A percentile compares a stretch with the other conserved stretches of the same genome.
Evolutionary conservation across 2,797 vertebrate genomes (phyloP).

Genomic region (Arctocebus calabarensis): DNA sequence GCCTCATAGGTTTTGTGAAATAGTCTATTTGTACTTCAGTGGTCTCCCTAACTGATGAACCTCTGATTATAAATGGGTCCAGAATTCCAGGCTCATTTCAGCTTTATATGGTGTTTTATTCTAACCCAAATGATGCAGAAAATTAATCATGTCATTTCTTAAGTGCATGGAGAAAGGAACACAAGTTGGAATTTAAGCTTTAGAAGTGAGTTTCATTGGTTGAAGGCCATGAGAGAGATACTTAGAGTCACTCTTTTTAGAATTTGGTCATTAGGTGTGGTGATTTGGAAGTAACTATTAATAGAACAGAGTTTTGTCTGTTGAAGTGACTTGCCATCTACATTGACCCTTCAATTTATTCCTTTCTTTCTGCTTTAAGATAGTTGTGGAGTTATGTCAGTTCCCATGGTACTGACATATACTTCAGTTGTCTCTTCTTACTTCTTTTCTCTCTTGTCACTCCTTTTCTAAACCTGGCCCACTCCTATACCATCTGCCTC

Average conservation of each 20-base stretch:
- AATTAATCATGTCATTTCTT: slow-evolving; percentile 62
- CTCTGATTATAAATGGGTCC: not conserved
- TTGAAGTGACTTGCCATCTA: not conserved
- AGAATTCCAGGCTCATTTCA: slow-evolving; percentile 22
- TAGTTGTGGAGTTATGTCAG: not conserved
- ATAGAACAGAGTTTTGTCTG: not conserved
- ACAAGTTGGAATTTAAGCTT: slow-evolving; percentile 49
- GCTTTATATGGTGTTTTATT: slow-evolving; percentile 45
- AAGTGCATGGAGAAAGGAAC: slow-evolving; percentile 57
- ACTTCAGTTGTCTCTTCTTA: not conserved
- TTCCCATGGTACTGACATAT: not conserved
- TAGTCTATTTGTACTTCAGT: slow-evolving; percentile 27
- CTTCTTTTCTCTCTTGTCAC: not conserved
- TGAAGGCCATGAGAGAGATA: not conserved
- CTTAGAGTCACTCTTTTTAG: not conserved
- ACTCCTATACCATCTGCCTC: not conserved
- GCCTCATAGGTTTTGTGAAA: not conserved
- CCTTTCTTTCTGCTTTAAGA: not conserved
- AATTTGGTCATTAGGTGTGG: not conserved
- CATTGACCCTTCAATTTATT: not conserved
- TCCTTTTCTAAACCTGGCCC: not conserved
- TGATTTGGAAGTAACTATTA: slow-evolving; percentile 22
- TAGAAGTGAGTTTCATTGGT: not conserved
- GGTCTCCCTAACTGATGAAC: not conserved
- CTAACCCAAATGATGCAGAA: slow-evolving; percentile 46